Conservation (phyloP, 2,797 vertebrate genomes). For the Sebastes kiyomatsui region DNA sequence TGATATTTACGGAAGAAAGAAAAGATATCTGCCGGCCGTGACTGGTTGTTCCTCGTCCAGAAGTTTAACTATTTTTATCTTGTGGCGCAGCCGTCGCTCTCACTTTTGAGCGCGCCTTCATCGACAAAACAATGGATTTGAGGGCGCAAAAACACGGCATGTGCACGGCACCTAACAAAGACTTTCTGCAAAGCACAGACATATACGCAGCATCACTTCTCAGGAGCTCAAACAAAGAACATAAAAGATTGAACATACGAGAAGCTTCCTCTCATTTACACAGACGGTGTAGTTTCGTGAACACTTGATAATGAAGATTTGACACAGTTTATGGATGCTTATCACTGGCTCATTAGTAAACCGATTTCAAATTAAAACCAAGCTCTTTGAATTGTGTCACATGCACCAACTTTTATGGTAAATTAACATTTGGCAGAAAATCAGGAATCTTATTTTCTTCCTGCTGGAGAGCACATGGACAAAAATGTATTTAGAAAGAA, state of each 20-base stretch:
- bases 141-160: background rate
- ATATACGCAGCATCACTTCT: conserved; percentile 2
- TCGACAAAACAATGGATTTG: background rate
- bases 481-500: background rate
- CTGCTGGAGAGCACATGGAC: background rate
- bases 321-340: conserved; percentile 14
- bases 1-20: background rate
- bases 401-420: background rate
- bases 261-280: conserved; percentile 17
- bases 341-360: conserved; percentile 13
- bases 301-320: conserved; percentile 19
- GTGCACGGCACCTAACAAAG: background rate
- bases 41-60: background rate
- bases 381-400: conserved; percentile 16
- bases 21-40: background rate
- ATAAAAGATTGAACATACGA: conserved; percentile 2
- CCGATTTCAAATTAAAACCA: conserved; percentile 32
- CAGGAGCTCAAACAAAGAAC: conserved; percentile 5
- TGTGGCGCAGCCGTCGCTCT: too few species aligned
- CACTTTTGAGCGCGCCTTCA: background rate
- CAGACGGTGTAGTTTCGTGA: conserved; percentile 10
- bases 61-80: background rate
- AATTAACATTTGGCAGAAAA: conserved; percentile 2
- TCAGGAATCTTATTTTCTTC: background rate
- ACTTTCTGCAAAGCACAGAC: conserved; percentile 9